Conservation (phyloP, 2,888 invertebrate species). For the Nymphalis polychloros region DNA sequence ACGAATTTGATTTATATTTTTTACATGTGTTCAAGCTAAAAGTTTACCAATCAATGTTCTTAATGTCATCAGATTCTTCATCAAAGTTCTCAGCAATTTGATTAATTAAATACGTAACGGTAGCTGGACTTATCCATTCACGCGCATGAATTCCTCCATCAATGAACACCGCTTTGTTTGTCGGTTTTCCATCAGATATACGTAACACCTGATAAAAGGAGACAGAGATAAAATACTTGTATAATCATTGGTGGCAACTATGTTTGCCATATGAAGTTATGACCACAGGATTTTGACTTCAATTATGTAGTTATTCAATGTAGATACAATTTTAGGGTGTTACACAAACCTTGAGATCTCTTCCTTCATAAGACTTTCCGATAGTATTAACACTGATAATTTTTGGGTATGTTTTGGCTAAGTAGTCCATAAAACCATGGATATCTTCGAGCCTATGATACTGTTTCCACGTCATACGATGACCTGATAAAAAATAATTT, state of each 20-base stretch:
- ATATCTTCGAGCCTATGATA: slow-evolving; percentile 90
- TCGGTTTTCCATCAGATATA: slow-evolving; percentile 86
- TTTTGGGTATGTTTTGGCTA: slow-evolving; percentile 88
- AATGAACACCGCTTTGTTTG: slow-evolving; percentile 87
- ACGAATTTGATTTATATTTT: no score
- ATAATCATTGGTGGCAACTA: background rate
- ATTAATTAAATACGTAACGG: slow-evolving; percentile 89
- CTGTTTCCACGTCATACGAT: slow-evolving; percentile 88
- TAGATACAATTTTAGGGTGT: no score
- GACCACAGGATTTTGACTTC: no score
- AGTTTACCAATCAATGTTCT: slow-evolving; percentile 70
- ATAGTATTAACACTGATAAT: slow-evolving; percentile 87
- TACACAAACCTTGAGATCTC: slow-evolving; percentile 84
- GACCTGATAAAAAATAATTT: slow-evolving; percentile 57
- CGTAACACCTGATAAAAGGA: slow-evolving; percentile 66
- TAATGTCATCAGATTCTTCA: slow-evolving; percentile 80
- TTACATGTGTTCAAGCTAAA: background rate
- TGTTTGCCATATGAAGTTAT: no score
- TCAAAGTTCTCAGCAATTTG: slow-evolving; percentile 89
- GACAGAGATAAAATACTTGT: background rate
- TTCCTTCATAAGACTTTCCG: slow-evolving; percentile 88
- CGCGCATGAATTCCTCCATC: slow-evolving; percentile 94
- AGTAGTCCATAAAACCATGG: slow-evolving; percentile 88
- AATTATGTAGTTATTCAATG: no score
- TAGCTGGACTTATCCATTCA: slow-evolving; percentile 95